phyloP scores from a whole-genome alignment of 2,888 invertebrate genomes.

The Nebria salina region DNA sequence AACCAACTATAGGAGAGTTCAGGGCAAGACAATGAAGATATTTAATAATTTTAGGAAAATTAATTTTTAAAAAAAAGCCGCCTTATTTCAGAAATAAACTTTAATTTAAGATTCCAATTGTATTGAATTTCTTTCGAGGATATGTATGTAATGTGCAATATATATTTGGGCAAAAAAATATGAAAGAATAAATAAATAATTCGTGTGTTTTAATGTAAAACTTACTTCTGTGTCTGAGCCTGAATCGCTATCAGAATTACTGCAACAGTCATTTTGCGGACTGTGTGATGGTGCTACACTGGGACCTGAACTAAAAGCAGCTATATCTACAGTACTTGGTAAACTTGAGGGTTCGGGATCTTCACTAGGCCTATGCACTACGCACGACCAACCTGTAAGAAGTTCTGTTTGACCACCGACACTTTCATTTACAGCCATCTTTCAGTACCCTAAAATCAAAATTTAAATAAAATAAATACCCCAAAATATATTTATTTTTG shows the following conservation, averaged over 20 bases:
- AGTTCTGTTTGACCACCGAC: constrained; percentile 58
- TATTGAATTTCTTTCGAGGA: no score
- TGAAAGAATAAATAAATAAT: not conserved
- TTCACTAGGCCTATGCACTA: constrained; percentile 68
- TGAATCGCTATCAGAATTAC: constrained; percentile 70
- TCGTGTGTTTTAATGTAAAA: not conserved
- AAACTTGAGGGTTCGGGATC: constrained; percentile 72
- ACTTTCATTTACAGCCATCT: constrained; percentile 62
- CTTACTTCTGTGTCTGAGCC: constrained; percentile 64
- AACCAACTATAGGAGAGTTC: no score
- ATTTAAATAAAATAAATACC: not conserved
- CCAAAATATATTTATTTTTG: not conserved
- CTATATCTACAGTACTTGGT: constrained; percentile 74
- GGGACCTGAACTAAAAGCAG: constrained; percentile 68
- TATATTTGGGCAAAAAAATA: not conserved
- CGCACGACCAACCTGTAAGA: constrained; percentile 66
- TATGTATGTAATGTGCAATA: no score
- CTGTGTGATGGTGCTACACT: constrained; percentile 55
- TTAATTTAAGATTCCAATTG: no score
- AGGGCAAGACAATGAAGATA: no score
- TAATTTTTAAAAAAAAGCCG: no score
- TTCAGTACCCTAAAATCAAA: constrained; percentile 29
- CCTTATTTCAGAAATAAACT: no score
- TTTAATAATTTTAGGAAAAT: no score
- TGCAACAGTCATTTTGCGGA: constrained; percentile 54